Evolutionary conservation across 37 sponge, comb jelly and placozoan species (phyloP), one percentile per base, ranked within the genome.

Genomic region (Amphimedon queenslandica): DNA sequence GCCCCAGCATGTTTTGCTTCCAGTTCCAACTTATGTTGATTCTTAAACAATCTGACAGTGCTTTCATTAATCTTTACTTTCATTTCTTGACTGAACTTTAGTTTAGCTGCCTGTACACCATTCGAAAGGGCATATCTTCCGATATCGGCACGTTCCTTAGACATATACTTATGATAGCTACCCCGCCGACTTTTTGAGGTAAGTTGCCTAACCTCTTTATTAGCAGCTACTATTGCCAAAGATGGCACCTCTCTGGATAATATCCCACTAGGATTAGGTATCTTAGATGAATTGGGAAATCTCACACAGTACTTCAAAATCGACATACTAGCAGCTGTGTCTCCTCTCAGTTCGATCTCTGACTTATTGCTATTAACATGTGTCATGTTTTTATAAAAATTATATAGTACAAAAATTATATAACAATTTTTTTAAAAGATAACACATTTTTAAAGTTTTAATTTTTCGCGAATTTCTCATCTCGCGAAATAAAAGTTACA

Each of bases 191-290:
- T 10, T 70, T 42, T 41, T 8, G 29, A 42, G 51, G 27, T 60
- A 25, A n/a, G 61, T 25, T 43, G 21, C 5, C 71, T 18, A 6
- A 70, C 71, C 20, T 38, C 71, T 41, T 41, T 40, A 41, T 70
- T 70, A 21, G 71, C 71, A 55, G 40, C 71, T 70, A 18, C 23
- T 28, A 70, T 70, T 10, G 42, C 71, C 3, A 29, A 11, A 11
- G 55, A 41, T 18, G 33, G 33, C 29, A 70, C 55, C 6, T 3
- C 28, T 8, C 21, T 38, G 6, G 71, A 70, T 29, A 70, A 24
- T 23, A 29, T 47, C 28, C 71, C 55, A 11, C 53, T 11, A 42
- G 71, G 71, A 38, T 70, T 41, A 24, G 71, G 71, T 25, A 60
- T 25, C 21, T 11, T 25, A 5, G 27, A 11, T 18, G 8, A 8